Evolutionary conservation across 2,888 invertebrate genomes (phyloP).

Genomic region (Gymnosoma rotundatum): DNA sequence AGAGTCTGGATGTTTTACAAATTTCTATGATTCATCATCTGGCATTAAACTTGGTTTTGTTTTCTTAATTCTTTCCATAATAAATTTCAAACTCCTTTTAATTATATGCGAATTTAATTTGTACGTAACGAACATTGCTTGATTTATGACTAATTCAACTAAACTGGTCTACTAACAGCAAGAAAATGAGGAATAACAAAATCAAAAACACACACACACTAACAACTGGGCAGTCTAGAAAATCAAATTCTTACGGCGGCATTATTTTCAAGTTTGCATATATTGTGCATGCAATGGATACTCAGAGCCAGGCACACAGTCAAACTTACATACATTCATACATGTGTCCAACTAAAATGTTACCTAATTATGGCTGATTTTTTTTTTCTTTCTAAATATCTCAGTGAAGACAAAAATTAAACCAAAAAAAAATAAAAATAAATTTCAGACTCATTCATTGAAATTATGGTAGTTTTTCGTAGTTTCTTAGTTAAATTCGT

Average conservation of each 20-base stretch:
- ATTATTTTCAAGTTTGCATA: conserved; percentile 46
- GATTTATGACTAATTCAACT: conserved; percentile 66
- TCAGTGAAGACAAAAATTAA: conserved; percentile 22
- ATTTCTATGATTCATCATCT: conserved; percentile 5
- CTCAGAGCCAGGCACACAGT: conserved; percentile 11
- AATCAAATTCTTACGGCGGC: conserved; percentile 33
- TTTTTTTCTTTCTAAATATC: conserved; percentile 3
- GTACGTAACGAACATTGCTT: conserved; percentile 51
- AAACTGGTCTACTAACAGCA: conserved; percentile 17
- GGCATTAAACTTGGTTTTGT: background rate
- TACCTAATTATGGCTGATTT: conserved; percentile 65
- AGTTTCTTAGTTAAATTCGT: conserved; percentile 6
- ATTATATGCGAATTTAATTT: conserved; percentile 63
- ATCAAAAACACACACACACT: background rate
- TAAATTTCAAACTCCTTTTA: conserved; percentile 65
- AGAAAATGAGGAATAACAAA: conserved; percentile 4
- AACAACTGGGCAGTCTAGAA: conserved; percentile 18
- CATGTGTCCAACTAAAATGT: conserved; percentile 53
- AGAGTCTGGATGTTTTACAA: background rate
- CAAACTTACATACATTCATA: conserved; percentile 11
- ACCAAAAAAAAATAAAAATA: too few species aligned
- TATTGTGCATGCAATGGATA: conserved; percentile 38
- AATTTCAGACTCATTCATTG: conserved; percentile 49
- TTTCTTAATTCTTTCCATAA: conserved; percentile 49
- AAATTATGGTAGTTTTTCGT: conserved; percentile 49